These are phyloP conservation scores for Xenopus petersii DNA, from an alignment of 2,797 vertebrate species.

Conservation along the genomic window DNA sequence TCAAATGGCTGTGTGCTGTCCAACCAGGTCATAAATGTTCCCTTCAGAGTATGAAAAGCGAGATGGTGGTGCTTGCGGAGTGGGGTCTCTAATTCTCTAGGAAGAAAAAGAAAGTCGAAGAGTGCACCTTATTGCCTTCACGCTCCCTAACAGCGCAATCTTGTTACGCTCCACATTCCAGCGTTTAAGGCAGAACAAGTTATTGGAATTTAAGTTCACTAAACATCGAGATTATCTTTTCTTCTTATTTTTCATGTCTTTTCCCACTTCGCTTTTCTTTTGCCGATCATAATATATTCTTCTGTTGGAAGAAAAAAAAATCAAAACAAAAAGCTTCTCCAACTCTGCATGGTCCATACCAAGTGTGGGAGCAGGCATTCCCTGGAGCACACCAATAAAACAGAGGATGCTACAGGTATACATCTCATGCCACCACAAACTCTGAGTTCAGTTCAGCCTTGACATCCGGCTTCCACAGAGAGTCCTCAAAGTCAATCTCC, in stretches of 20 bases:
- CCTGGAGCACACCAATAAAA: slow-evolving; percentile 12
- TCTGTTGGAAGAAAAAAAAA: background rate
- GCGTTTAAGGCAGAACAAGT: slow-evolving; percentile 41
- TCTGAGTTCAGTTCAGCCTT: slow-evolving; percentile 94
- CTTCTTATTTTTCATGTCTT: background rate
- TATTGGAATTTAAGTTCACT: slow-evolving; percentile 22
- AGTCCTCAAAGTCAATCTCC: slow-evolving; percentile 94
- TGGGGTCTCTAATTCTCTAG: background rate
- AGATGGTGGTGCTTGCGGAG: slow-evolving; percentile 6
- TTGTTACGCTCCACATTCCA: slow-evolving; percentile 23
- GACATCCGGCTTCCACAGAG: slow-evolving; percentile 94
- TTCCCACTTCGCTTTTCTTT: slow-evolving; percentile 3
- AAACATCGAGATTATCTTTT: background rate
- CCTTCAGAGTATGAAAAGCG: slow-evolving; percentile 11
- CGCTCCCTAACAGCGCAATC: slow-evolving; percentile 31
- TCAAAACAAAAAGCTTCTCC: slow-evolving; percentile 4
- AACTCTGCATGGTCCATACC: slow-evolving; percentile 8
- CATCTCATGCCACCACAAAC: slow-evolving; percentile 86
- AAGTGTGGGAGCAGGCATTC: slow-evolving; percentile 1
- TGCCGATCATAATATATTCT: slow-evolving; percentile 3
- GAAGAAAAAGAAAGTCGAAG: background rate
- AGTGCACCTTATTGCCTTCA: slow-evolving; percentile 36
- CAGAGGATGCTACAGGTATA: background rate
- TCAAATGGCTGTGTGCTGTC: background rate
- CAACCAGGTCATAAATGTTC: slow-evolving; percentile 28